Percentiles rank a stretch among this genome's conserved stretches.
phyloP scores from a whole-genome alignment of 2,113 vertebrate species.

The Ophiodon elongatus region DNA sequence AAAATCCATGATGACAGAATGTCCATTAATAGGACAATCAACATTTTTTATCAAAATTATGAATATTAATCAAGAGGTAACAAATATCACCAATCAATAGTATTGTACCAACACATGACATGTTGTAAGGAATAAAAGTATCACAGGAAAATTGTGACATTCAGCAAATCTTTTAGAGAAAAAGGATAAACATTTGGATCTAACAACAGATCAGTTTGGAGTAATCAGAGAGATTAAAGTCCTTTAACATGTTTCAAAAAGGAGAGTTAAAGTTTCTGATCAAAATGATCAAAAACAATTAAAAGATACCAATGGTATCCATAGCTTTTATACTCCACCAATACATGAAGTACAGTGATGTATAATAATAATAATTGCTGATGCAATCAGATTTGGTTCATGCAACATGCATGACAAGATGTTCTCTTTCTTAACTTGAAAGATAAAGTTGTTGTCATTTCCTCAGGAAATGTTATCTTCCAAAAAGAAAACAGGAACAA shows the following conservation, averaged over 20 bases:
- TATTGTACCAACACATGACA: neutral
- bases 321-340: neutral
- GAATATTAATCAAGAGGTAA: neutral
- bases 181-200: too few species aligned
- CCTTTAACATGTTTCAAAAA: too few species aligned
- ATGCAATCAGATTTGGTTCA: constrained; percentile 36
- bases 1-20: neutral
- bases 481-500: neutral
- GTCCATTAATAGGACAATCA: neutral
- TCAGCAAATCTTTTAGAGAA: too few species aligned
- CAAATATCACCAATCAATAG: too few species aligned
- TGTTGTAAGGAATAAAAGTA: neutral
- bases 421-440: constrained; percentile 35
- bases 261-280: too few species aligned
- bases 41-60: neutral
- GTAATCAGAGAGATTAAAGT: too few species aligned
- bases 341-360: neutral
- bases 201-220: too few species aligned
- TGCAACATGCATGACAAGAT: constrained; percentile 49
- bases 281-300: constrained; percentile 25
- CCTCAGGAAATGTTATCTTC: constrained; percentile 26
- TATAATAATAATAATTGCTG: constrained; percentile 3
- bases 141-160: too few species aligned
- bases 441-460: constrained; percentile 37
- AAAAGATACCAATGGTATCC: neutral